phyloP scores from a whole-genome alignment of 2,888 invertebrate species.

The Pecten maximus region DNA sequence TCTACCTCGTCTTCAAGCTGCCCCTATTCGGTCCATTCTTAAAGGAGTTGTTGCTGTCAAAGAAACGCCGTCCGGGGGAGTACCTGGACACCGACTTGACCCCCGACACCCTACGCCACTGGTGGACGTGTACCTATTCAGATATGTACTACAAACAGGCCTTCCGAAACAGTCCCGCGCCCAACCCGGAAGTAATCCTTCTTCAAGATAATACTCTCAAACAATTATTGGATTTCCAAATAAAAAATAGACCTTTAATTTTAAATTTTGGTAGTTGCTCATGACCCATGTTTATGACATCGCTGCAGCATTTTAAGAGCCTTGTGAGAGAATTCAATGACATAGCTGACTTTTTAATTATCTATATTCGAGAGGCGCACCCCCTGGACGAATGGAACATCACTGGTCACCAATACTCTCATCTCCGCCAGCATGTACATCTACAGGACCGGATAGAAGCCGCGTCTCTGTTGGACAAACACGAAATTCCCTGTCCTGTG shows the following conservation, averaged over 20 bases:
- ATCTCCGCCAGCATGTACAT: background rate
- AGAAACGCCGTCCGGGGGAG: background rate
- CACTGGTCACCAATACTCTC: conserved; percentile 21
- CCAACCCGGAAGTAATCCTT: conserved; percentile 3
- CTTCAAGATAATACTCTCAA: background rate
- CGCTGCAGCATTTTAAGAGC: background rate
- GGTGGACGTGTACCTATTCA: background rate
- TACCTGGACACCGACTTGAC: conserved; percentile 13
- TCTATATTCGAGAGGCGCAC: conserved; percentile 35
- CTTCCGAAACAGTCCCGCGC: background rate
- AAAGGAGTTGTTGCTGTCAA: background rate
- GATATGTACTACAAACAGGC: conserved; percentile 18
- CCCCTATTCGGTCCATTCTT: background rate
- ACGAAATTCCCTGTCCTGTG: background rate
- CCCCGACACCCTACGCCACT: conserved; percentile 1
- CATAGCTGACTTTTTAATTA: conserved; percentile 37
- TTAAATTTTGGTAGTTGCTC: conserved; percentile 35
- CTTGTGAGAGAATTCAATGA: background rate
- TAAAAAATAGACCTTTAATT: conserved; percentile 33
- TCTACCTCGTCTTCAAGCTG: background rate
- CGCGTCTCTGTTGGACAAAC: background rate
- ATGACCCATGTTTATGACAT: conserved; percentile 37
- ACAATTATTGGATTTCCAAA: conserved; percentile 35
- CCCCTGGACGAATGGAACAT: conserved; percentile 31
- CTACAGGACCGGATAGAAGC: background rate